phyloP scores from a whole-genome alignment of 2,797 vertebrate species.

The Enteromius treurensis region DNA sequence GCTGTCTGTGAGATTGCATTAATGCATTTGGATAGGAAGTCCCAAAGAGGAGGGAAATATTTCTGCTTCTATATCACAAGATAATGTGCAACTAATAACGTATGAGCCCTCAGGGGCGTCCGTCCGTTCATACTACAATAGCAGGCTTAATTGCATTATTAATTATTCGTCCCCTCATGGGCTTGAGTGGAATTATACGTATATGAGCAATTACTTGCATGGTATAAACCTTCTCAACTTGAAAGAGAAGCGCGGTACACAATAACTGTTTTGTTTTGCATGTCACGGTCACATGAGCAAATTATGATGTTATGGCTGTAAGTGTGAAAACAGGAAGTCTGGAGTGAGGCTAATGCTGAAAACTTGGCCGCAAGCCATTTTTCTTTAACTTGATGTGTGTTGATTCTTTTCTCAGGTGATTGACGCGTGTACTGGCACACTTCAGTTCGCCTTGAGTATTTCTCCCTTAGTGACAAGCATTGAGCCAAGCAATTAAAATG shows the following conservation, averaged over 20 bases:
- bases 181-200: constrained; percentile 36
- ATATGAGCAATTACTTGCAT: constrained; percentile 39
- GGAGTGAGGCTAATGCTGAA: background rate
- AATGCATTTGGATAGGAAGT: background rate
- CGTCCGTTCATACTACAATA: constrained; percentile 46
- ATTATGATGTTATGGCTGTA: background rate
- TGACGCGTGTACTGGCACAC: constrained; percentile 14
- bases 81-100: constrained; percentile 41
- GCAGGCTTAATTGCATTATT: constrained; percentile 61
- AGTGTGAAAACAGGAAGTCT: background rate
- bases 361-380: constrained; percentile 4
- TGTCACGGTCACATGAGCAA: constrained; percentile 27
- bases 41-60: constrained; percentile 23
- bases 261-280: constrained; percentile 22
- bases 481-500: constrained; percentile 48
- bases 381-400: background rate
- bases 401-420: constrained; percentile 18
- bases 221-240: constrained; percentile 31
- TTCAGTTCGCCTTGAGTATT: constrained; percentile 33
- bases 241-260: constrained; percentile 35
- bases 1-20: background rate
- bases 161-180: constrained; percentile 56
- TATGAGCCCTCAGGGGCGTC: constrained; percentile 31
- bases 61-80: constrained; percentile 27
- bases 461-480: constrained; percentile 32